phyloP scores from a whole-genome alignment of 2,113 vertebrate species.

The Chrysemys picta region DNA sequence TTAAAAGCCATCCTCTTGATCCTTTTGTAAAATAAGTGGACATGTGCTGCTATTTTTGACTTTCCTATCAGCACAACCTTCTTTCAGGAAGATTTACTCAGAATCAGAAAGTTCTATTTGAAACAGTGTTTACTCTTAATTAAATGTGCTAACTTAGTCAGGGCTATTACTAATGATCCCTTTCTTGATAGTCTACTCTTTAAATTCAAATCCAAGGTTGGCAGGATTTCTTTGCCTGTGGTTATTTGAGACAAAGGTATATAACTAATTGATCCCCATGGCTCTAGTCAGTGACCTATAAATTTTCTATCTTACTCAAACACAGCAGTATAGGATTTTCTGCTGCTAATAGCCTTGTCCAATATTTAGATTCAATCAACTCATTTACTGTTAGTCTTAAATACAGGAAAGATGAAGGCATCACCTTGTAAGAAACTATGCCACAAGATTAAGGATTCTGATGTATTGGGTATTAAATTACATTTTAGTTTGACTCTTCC shows the following conservation, averaged over 20 bases:
- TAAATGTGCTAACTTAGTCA: neutral
- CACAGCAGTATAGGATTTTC: constrained; percentile 24
- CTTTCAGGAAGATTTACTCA: neutral
- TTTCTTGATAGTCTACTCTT: constrained; percentile 7
- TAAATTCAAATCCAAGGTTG: constrained; percentile 1
- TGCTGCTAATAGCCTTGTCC: neutral
- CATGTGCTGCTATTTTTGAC: constrained; percentile 1
- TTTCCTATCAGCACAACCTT: constrained; percentile 3
- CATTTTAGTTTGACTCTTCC: neutral
- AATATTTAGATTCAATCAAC: neutral
- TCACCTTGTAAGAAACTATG: neutral
- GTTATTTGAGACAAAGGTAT: constrained; percentile 16
- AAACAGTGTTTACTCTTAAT: constrained; percentile 34
- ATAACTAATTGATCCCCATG: constrained; percentile 26
- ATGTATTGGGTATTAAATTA: neutral
- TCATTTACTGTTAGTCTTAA: neutral
- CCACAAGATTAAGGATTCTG: neutral
- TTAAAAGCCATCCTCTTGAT: neutral
- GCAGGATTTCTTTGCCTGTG: constrained; percentile 28
- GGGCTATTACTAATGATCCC: neutral
- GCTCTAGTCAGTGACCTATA: neutral
- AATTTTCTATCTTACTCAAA: constrained; percentile 20
- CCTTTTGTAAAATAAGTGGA: neutral
- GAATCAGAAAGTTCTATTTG: neutral
- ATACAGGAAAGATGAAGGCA: neutral